Conservation (phyloP, 2,113 vertebrate genomes). For the Cebus imitator region DNA sequence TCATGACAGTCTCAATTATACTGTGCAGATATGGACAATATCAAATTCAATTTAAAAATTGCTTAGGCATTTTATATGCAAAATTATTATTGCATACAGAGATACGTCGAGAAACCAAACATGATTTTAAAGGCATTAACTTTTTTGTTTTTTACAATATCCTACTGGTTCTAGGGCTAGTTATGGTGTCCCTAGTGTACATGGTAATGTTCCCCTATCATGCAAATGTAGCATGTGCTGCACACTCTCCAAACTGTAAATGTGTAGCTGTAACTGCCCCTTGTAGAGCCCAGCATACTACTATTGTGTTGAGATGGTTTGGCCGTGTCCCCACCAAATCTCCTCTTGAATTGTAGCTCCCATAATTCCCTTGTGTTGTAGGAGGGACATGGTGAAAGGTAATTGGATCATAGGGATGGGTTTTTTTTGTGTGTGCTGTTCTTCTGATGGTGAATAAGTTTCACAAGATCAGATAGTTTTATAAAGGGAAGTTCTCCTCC, state of each 20-base stretch:
- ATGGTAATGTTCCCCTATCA: not conserved
- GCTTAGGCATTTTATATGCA: not conserved
- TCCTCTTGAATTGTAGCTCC: too few species aligned
- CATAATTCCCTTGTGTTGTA: too few species aligned
- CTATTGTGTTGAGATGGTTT: not conserved
- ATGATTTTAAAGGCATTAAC: not conserved
- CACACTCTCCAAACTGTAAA: not conserved
- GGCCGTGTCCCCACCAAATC: too few species aligned
- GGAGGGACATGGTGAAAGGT: too few species aligned
- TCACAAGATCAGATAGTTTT: too few species aligned
- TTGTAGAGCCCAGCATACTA: not conserved
- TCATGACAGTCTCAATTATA: not conserved
- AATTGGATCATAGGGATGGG: too few species aligned
- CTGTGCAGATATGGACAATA: not conserved
- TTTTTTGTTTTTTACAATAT: slow-evolving; percentile 35
- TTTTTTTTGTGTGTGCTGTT: too few species aligned
- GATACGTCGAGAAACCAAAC: not conserved
- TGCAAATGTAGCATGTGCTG: not conserved
- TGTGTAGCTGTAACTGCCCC: not conserved
- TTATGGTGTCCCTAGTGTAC: not conserved
- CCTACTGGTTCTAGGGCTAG: not conserved
- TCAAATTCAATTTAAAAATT: slow-evolving; percentile 14
- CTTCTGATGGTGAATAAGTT: too few species aligned
- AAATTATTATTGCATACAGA: not conserved
- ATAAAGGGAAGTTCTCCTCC: too few species aligned